Evolutionary conservation across 2,113 vertebrate genomes (phyloP).

Genomic region (Cichladusa arquata): DNA sequence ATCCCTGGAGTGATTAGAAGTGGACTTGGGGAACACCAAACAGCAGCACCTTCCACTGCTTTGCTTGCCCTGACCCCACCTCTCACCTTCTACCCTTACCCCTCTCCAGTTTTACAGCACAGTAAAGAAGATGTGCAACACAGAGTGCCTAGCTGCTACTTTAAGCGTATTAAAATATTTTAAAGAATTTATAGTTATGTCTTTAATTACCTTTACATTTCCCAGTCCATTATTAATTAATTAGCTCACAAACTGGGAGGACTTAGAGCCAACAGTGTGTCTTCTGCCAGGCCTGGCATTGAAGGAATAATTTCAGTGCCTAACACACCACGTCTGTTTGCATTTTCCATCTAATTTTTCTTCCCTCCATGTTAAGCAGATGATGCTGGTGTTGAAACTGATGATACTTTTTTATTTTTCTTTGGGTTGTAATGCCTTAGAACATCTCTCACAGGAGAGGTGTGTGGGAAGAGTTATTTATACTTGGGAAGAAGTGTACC

Average conservation of each 20-base stretch:
- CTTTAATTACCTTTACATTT: background rate
- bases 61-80: background rate
- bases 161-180: background rate
- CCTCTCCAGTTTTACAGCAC: background rate
- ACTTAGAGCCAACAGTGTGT: background rate
- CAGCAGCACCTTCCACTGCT: background rate
- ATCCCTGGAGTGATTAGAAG: background rate
- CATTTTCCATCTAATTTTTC: background rate
- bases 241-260: background rate
- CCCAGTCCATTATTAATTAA: background rate
- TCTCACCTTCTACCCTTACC: background rate
- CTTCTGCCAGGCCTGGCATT: background rate
- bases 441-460: background rate
- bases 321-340: background rate
- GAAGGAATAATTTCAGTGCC: background rate
- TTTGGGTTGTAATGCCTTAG: fast-evolving
- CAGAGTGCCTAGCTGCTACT: background rate
- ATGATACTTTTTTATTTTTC: background rate
- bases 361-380: background rate
- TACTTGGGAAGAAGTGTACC: background rate
- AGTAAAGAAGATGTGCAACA: background rate
- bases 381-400: background rate
- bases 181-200: background rate
- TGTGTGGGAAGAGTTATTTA: background rate
- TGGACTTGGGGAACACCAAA: background rate